Percentiles rank a stretch among this genome's conserved stretches.
These are phyloP conservation scores for Bergia puertoricense DNA, from an alignment of 92 coral and sea anemone genomes.

Conservation along the genomic window DNA sequence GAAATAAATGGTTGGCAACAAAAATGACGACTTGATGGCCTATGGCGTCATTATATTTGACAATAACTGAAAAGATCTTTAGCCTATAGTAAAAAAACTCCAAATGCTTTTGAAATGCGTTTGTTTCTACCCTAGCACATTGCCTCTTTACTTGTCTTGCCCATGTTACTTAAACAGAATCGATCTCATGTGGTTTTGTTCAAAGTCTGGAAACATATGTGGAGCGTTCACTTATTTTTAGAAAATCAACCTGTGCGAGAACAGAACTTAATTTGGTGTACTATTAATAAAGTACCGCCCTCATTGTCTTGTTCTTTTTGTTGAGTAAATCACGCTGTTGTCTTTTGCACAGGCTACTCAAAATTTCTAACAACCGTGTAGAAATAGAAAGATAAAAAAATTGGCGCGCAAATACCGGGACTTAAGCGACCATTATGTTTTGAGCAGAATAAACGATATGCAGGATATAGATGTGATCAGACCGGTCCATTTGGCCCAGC, in stretches of 20 bases:
- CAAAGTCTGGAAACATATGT: neutral
- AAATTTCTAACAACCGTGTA: neutral
- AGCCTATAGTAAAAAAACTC: neutral
- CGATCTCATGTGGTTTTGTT: neutral
- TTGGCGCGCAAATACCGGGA: neutral
- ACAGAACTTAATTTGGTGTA: slow-evolving; percentile 9
- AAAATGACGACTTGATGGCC: slow-evolving; percentile 42
- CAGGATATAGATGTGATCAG: neutral
- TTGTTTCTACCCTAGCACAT: neutral
- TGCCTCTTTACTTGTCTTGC: neutral
- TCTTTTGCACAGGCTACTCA: neutral
- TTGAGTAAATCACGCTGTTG: slow-evolving; percentile 34
- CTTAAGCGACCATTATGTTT: neutral
- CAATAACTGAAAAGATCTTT: slow-evolving; percentile 23
- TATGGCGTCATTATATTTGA: slow-evolving; percentile 35
- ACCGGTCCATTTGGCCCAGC: neutral
- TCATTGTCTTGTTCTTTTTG: slow-evolving; percentile 16
- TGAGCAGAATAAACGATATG: neutral
- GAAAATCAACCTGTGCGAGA: neutral
- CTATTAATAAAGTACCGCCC: slow-evolving; percentile 28
- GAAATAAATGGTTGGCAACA: slow-evolving; percentile 37
- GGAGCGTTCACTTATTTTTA: neutral
- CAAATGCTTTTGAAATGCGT: neutral
- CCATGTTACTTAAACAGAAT: neutral
- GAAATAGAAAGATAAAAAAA: neutral